Evolutionary conservation across 2,797 vertebrate genomes (phyloP).

Genomic region (Paedocypris micromegethes): DNA sequence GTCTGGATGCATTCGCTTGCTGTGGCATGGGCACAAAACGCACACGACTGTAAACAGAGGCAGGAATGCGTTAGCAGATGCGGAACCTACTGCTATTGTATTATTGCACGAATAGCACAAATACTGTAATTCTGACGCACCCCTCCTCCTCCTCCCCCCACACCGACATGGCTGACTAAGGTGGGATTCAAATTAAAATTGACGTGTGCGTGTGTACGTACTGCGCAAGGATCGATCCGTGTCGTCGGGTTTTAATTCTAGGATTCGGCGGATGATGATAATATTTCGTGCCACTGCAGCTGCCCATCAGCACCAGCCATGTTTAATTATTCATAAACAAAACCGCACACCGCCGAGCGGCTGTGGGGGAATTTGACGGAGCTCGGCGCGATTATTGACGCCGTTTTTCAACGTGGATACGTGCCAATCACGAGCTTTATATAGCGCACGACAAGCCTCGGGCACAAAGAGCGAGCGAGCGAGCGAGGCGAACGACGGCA

Average conservation of each 20-base stretch:
- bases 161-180: conserved; percentile 13
- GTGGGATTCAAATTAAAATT: neutral
- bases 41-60: no score
- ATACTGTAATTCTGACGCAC: conserved; percentile 4
- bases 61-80: no score
- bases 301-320: conserved; percentile 25
- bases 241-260: neutral
- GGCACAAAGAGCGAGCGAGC: no score
- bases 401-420: neutral
- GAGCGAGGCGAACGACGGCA: no score
- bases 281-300: conserved; percentile 33
- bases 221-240: no score
- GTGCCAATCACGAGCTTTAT: no score
- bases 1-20: no score
- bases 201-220: no score
- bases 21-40: no score
- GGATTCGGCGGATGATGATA: conserved; percentile 22
- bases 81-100: conserved; percentile 41
- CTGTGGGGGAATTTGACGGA: conserved; percentile 38
- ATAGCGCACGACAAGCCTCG: no score
- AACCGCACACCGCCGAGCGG: conserved; percentile 24
- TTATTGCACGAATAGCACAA: conserved; percentile 58
- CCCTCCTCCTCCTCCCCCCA: neutral
- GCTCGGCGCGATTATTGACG: conserved; percentile 1
- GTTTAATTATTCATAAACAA: conserved; percentile 42